Base-by-base conservation (phyloP, 1,140 invertebrate genomes). In the Lepidostoma basale region DNA sequence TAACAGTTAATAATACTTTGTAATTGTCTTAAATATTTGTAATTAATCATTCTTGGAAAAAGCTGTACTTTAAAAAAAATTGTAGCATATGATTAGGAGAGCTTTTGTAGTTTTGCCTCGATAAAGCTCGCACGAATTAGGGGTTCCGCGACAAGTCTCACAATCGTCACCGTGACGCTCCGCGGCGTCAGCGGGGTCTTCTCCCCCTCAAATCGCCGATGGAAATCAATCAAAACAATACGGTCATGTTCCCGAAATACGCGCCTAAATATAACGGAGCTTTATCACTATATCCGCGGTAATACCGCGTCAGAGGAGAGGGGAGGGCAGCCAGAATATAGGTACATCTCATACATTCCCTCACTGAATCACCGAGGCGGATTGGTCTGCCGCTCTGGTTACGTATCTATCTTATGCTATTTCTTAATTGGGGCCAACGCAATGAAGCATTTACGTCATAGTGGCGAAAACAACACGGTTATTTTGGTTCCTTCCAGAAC, bases 341-440 rank as follows among this genome's bases (percentile, higher is more conserved):
- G n/a, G 56, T 49, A 49, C 45, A n/a, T 23, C 25, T 39, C 26
- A 54, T 22, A 65, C 28, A 36, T 49, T 47, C 23, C 10, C 22
- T 8, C 14, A 39, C 45, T 69, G 67, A 69, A 58, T 69, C 67
- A 69, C 44, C 36, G 23, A 6, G 16, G 30, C 28, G 18, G 60
- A 58, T 69, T 36, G 42, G 67, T 62, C 20, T 68, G 54, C 16
- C 14, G 22, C 25, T 33, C 12, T 18, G 22, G 22, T 45, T 54
- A 39, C 47, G 63, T 56, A 56, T 20, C 22, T 44, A 44, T 44
- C 5, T 1, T 54, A 30, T 59, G 36, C 65, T 58, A 72, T 67
- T 68, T 72, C 69, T 72, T 72, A 68, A 72, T 72, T 65, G 69
- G 69, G 69, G 69, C 69, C 69, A 72, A 72, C 69, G 69, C 69